phyloP scores from a whole-genome alignment of 2,113 vertebrate species.

The Tiliqua scincoides region DNA sequence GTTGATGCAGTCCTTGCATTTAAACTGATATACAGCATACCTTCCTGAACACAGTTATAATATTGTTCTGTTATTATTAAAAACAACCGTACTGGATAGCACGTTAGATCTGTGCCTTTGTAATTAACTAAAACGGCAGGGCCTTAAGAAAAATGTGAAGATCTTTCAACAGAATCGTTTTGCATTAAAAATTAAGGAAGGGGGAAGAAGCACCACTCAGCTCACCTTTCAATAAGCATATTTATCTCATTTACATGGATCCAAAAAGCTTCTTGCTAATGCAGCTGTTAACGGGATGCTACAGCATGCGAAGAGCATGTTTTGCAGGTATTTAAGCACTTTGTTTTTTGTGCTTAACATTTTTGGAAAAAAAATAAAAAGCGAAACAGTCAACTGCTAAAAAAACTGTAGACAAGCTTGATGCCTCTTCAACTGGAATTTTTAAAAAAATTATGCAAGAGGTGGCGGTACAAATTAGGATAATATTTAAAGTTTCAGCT shows the following conservation, averaged over 20 bases:
- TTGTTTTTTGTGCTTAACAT: slow-evolving; percentile 6
- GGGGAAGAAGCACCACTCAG: slow-evolving; percentile 55
- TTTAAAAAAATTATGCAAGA: slow-evolving; percentile 17
- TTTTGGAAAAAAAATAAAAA: slow-evolving; percentile 2
- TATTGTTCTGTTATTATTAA: slow-evolving; percentile 58
- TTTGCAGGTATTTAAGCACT: neutral
- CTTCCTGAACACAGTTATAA: slow-evolving; percentile 32
- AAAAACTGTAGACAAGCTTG: slow-evolving; percentile 39
- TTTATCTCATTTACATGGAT: slow-evolving; percentile 60
- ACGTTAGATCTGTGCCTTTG: slow-evolving; percentile 32
- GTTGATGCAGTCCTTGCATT: slow-evolving; percentile 38
- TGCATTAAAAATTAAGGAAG: slow-evolving; percentile 61
- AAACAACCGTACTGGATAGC: slow-evolving; percentile 16
- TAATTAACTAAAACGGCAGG: slow-evolving; percentile 40
- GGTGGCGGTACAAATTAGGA: slow-evolving; percentile 26
- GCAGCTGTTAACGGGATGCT: slow-evolving; percentile 43
- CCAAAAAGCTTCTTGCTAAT: slow-evolving; percentile 11
- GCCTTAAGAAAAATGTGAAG: slow-evolving; percentile 49
- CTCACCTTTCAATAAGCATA: slow-evolving; percentile 60
- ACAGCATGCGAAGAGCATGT: slow-evolving; percentile 42
- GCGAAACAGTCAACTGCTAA: neutral
- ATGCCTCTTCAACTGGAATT: slow-evolving; percentile 37
- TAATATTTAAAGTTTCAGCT: neutral
- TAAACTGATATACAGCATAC: slow-evolving; percentile 31
- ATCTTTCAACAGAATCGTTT: slow-evolving; percentile 53